Base-by-base conservation (phyloP, 2,113 vertebrate genomes). In the Verasper variegatus region DNA sequence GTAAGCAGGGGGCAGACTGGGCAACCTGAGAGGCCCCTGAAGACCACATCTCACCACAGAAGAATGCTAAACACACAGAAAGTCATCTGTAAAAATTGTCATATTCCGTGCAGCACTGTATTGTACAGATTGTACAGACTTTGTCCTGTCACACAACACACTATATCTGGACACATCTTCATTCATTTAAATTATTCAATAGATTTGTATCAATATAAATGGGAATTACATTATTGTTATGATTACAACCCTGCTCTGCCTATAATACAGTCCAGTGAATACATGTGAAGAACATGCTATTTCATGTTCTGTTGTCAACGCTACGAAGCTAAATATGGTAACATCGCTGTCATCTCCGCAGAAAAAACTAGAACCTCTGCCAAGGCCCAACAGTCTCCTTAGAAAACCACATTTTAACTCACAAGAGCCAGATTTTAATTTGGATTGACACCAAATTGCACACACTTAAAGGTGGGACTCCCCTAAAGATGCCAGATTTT, bases 21-120 rank as follows among this genome's bases (percentile, higher is more conserved):
- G 45, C 56, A 24, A 82, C 31, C 26, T 61, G 54, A 78, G 72
- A 78, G 52, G 56, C 58, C 69, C 55, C 61, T 68, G 35, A 76
- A 78, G 77, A 83, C 69, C 55, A 78, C 7, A 9, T 59, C 18
- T 21, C 24, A 61, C 40, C 35, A 72, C 23, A 63, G 17, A 58
- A 35, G 14, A 55, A 47, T 9, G 49, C 63, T 75, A 3, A 59
- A 82, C 45, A 27, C 63, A 62, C 20, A 58, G 35, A 21, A 24
- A 37, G 35, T 27, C n/a, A 62, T 69, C 20, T 51, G 69, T 72
- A 17, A 0, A 21, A 15, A 51, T 49, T 45, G 61, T 40, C 63
- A 71, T 57, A 21, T 23, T 56, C 21, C 54, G 1, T 4, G 54
- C 54, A 56, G 66, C 45, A 45, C 24, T 37, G 23, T 60, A 57